Conservation (phyloP, 1,140 invertebrate species). For the Atta texana region DNA sequence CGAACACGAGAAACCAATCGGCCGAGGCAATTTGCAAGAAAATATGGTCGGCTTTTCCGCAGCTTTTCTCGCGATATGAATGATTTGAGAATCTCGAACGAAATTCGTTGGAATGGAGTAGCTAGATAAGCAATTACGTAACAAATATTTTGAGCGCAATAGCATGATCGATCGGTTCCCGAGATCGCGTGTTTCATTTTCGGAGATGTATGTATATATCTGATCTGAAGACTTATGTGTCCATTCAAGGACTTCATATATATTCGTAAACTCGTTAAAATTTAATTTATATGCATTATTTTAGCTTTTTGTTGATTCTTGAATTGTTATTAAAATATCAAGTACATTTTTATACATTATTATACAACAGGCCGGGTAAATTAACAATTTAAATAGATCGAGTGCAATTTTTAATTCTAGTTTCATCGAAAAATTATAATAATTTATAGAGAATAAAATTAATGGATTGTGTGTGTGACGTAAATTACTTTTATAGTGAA, state of each 20-base stretch:
- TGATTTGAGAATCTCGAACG: constrained; percentile 36
- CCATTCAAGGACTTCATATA: constrained; percentile 10
- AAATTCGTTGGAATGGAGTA: constrained; percentile 42
- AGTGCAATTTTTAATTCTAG: constrained; percentile 17
- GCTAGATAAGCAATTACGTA: constrained; percentile 83
- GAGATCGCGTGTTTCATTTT: constrained; percentile 30
- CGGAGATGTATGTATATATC: background rate
- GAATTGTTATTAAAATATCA: background rate
- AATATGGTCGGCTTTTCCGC: constrained; percentile 30
- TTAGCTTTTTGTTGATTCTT: background rate
- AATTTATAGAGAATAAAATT: constrained; percentile 4
- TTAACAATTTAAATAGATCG: background rate
- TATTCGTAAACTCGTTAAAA: background rate
- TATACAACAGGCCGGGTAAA: background rate
- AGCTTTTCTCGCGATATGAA: constrained; percentile 60
- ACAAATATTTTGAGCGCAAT: constrained; percentile 63
- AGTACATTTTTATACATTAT: no score
- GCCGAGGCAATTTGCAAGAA: background rate
- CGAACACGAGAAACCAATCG: constrained; percentile 39
- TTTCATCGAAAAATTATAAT: background rate
- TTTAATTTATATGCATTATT: background rate
- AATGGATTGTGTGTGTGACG: background rate
- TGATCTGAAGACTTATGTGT: background rate
- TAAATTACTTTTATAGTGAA: constrained; percentile 21
- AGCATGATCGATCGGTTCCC: constrained; percentile 64